A percentile compares a stretch with the other conserved stretches of the same genome.
phyloP scores from a whole-genome alignment of 2,113 vertebrate genomes.

The Chelonoidis abingdonii region DNA sequence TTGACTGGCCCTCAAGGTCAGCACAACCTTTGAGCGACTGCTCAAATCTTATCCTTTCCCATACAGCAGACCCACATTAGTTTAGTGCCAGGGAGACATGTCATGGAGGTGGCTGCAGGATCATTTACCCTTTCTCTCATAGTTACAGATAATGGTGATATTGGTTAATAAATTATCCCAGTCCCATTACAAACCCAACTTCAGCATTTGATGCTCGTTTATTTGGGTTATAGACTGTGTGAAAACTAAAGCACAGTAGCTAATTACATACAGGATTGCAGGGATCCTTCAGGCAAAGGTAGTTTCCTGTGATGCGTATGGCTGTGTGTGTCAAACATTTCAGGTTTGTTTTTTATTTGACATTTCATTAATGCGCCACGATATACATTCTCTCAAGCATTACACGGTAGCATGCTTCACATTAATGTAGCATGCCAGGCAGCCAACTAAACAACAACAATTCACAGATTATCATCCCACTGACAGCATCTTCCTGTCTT shows the following conservation, averaged over 20 bases:
- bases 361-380: neutral
- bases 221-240: neutral
- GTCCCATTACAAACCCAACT: neutral
- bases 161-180: neutral
- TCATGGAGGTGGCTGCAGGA: neutral
- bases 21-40: accelerated
- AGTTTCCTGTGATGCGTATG: slow-evolving; percentile 3
- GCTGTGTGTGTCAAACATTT: slow-evolving; percentile 5
- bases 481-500: neutral
- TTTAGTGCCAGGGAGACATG: neutral
- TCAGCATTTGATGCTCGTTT: slow-evolving; percentile 1
- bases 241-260: neutral
- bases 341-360: slow-evolving; percentile 38
- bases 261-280: slow-evolving; percentile 24
- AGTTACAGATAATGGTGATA: neutral
- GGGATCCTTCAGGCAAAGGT: slow-evolving; percentile 22
- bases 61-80: neutral
- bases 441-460: neutral
- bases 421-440: neutral
- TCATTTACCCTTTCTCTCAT: neutral
- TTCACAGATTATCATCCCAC: neutral
- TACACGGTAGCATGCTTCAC: neutral
- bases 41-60: neutral
- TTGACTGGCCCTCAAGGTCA: neutral
- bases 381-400: neutral